Conservation (phyloP, 2,113 vertebrate species). For the Sturnus vulgaris region DNA sequence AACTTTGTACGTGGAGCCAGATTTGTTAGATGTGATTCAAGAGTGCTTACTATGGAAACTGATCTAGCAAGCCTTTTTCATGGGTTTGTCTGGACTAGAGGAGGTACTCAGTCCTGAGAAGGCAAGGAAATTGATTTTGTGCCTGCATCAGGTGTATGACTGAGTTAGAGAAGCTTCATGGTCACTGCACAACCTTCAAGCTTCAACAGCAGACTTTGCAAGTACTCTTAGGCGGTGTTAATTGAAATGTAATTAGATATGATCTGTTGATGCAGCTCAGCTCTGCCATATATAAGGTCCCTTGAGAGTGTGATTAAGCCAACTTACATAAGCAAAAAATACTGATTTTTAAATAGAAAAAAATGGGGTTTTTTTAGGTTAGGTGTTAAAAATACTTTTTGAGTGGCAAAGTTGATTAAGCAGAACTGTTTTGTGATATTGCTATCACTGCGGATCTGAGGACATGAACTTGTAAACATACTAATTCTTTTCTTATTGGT, state of each 20-base stretch:
- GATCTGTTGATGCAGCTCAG: not conserved
- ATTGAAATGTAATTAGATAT: not conserved
- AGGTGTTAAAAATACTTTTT: not conserved
- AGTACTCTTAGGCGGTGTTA: not conserved
- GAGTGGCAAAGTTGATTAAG: not conserved
- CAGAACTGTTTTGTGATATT: not conserved
- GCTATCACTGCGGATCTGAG: not conserved
- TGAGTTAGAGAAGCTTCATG: not conserved
- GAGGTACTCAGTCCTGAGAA: not conserved
- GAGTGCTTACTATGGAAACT: not conserved
- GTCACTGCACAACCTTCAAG: not conserved
- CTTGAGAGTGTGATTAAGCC: not conserved
- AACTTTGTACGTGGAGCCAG: accelerated
- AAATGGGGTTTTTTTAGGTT: accelerated
- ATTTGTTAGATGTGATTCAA: not conserved
- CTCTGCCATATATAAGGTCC: not conserved
- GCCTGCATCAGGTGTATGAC: not conserved
- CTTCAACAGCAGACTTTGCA: not conserved
- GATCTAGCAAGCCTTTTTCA: not conserved
- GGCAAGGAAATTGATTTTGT: not conserved
- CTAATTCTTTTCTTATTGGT: not conserved
- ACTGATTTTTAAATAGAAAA: not conserved
- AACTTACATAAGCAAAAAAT: not conserved
- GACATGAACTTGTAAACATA: not conserved
- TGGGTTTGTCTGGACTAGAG: not conserved